Conservation (phyloP, 1,140 invertebrate species). For the Conus betulinus region DNA sequence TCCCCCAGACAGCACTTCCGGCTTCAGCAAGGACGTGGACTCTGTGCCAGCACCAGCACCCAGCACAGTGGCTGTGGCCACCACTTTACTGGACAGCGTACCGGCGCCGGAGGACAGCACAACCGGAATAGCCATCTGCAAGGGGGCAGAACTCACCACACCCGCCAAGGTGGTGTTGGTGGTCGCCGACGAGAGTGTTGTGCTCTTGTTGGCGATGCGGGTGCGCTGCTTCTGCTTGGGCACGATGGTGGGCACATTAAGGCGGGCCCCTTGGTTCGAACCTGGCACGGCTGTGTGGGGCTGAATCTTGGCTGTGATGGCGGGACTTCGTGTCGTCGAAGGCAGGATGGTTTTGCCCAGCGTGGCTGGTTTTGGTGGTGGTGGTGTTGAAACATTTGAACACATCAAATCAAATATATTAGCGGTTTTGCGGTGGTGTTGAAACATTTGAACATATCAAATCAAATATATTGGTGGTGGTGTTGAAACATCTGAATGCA, state of each 20-base stretch:
- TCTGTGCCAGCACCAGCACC: too few relatives aligned
- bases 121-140: not conserved
- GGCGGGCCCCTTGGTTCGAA: conserved; percentile 30
- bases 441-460: too few relatives aligned
- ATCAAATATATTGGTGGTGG: too few relatives aligned
- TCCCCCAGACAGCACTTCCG: too few relatives aligned
- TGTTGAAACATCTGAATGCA: too few relatives aligned
- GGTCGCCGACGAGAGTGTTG: not conserved
- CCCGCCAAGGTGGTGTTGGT: not conserved
- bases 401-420: too few relatives aligned
- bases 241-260: conserved; percentile 49
- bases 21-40: too few relatives aligned
- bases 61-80: not conserved
- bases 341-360: conserved; percentile 57
- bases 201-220: not conserved
- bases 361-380: conserved; percentile 4
- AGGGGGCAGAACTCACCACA: not conserved
- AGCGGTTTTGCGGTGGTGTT: too few relatives aligned
- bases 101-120: not conserved
- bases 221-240: conserved; percentile 38
- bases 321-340: conserved; percentile 46
- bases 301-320: conserved; percentile 60
- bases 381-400: too few relatives aligned
- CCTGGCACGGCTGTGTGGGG: conserved; percentile 42
- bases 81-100: not conserved